phyloP scores from a whole-genome alignment of 2,888 invertebrate genomes.

The Allacma fusca region DNA sequence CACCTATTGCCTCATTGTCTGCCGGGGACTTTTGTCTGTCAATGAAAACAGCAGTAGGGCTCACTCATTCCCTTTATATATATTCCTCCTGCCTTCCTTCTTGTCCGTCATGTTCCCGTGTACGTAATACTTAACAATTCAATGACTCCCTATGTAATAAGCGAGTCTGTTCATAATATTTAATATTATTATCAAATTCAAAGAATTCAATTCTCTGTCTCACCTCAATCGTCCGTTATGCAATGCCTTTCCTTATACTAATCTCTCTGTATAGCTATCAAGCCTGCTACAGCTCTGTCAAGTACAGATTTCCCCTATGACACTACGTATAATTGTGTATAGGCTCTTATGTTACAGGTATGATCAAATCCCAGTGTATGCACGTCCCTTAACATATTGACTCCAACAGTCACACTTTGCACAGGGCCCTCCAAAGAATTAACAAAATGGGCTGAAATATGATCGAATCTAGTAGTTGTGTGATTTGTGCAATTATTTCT shows the following conservation, averaged over 20 bases:
- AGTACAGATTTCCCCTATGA: too few relatives aligned
- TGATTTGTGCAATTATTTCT: slow-evolving; percentile 16
- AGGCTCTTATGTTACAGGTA: too few relatives aligned
- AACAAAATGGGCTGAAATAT: background rate
- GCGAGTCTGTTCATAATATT: slow-evolving; percentile 10
- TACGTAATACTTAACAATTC: slow-evolving; percentile 28
- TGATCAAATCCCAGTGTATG: too few relatives aligned
- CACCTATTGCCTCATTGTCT: slow-evolving; percentile 45
- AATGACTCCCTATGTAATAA: slow-evolving; percentile 27
- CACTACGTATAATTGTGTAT: too few relatives aligned
- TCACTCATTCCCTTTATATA: slow-evolving; percentile 40
- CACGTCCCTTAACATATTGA: too few relatives aligned
- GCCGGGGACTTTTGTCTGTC: slow-evolving; percentile 47
- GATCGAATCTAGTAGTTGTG: background rate
- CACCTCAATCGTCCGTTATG: background rate
- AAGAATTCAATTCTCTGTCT: slow-evolving; percentile 10
- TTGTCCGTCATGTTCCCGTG: slow-evolving; percentile 27
- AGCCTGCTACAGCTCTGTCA: too few relatives aligned
- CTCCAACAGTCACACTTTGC: background rate
- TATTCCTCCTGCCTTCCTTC: background rate
- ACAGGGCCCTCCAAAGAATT: background rate
- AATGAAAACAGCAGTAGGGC: slow-evolving; percentile 50
- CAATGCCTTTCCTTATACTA: slow-evolving; percentile 5
- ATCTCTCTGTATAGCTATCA: background rate
- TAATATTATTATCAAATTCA: slow-evolving; percentile 17